Conservation (phyloP, 2,888 invertebrate genomes). For the Notodonta dromedarius region DNA sequence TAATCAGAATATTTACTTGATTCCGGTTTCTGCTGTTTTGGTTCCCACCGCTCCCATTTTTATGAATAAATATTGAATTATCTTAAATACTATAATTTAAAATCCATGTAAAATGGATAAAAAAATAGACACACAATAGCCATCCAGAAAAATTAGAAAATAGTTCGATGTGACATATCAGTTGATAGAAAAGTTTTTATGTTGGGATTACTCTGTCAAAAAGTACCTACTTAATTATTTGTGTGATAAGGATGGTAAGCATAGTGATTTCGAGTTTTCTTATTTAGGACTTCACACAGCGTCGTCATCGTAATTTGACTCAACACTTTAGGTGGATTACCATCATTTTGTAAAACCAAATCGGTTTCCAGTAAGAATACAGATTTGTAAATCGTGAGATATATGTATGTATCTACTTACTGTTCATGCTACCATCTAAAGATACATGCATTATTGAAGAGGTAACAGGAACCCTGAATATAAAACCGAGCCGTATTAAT, state of each 20-base stretch:
- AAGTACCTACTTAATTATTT: neutral
- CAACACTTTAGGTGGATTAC: too few relatives aligned
- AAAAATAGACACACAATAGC: neutral
- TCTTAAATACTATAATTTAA: neutral
- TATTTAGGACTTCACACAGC: too few relatives aligned
- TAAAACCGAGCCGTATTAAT: constrained; percentile 21
- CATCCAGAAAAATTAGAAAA: neutral
- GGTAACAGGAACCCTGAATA: constrained; percentile 42
- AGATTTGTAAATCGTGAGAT: neutral
- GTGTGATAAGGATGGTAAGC: neutral
- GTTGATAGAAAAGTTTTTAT: neutral
- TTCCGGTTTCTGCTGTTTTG: constrained; percentile 23
- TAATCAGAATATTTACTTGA: constrained; percentile 28
- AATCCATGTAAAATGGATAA: neutral
- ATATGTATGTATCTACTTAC: neutral
- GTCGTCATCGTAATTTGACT: too few relatives aligned
- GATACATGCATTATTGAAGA: constrained; percentile 32
- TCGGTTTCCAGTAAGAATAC: too few relatives aligned
- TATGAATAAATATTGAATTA: too few relatives aligned
- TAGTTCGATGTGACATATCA: neutral
- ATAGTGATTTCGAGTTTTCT: too few relatives aligned
- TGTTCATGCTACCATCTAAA: neutral
- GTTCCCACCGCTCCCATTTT: constrained; percentile 39
- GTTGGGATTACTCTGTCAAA: neutral
- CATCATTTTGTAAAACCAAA: too few relatives aligned